Evolutionary conservation across 2,113 vertebrate species (phyloP), one percentile per base, ranked within the genome.

Genomic region (Lathamus discolor): DNA sequence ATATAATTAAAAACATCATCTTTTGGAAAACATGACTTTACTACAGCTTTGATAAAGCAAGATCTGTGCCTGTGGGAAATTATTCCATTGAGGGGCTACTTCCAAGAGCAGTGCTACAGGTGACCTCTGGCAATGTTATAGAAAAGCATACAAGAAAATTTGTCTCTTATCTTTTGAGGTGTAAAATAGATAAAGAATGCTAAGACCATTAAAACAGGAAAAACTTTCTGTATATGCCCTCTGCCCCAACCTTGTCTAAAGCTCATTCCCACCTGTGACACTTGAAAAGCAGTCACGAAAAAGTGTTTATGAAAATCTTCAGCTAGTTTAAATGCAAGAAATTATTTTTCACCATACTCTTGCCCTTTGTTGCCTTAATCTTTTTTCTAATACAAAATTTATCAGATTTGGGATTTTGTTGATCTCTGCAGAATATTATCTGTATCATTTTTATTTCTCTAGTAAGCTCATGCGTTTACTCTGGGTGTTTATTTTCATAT

Each of bases 321-420:
- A 75, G 33, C 48, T 89, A 90, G 48, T 94, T 92, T 92, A 82
- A 94, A 75, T 48, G 29, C 69, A 96, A 84, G 61, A 95, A 95
- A 94, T 63, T 3, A 52, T 90, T 94, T 89, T 70, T 82, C 62
- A 82, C 16, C 35, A 74, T 75, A 28, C 17, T 92, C 90, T 90
- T 96, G 63, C 48, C 90, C 90, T 95, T 52, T 95, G 79, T 90
- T 93, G 79, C 78, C 80, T 82, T 96, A 95, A 96, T 96, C 87
- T 95, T 95, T 88, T 74, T 92, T 95, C 89, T 94, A 97, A 97
- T 96, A 89, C 87, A 95, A 96, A 95, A 94, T 97, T 93, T 96
- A 97, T 95, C 77, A 85, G 93, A 94, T 95, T 89, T 96, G 89
- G 68, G 91, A 91, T 88, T 95, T 86, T 87, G 95, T 89, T 97